Base-by-base conservation (phyloP, 2,797 vertebrate genomes). In the Coreius guichenoti region DNA sequence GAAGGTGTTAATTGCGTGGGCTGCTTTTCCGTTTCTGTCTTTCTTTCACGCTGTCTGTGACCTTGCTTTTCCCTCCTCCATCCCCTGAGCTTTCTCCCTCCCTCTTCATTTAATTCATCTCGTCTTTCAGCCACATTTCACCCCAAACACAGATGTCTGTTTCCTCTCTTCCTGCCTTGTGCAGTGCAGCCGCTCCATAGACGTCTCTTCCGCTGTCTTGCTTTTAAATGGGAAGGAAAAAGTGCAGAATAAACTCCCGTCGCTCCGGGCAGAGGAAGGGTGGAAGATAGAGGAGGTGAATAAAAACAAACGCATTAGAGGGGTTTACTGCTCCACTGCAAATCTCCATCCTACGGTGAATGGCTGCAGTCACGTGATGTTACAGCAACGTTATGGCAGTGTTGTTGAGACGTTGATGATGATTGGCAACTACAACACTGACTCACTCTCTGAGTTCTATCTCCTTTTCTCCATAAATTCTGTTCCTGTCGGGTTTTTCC, bases 1-100 rank as follows among this genome's bases (percentile, higher is more conserved):
- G 84, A 86, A 86, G 82, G 86, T 31, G 78, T 76, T 88, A 86
- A 90, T 84, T 80, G 82, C 65, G 83, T 89, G 83, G 88, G 86
- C 54, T 85, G 65, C 61, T 77, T 72, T 85, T 77, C 31, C 36
- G 51, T 83, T 81, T 47, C 58, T 61, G 19, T 80, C 58, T 82
- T 73, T 87, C 70, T 79, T 67, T 74, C 33, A 87, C 26, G 81
- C 83, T 39, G 33, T 84, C 82, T 49, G 45, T 84, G 81, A 82
- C 87, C 88, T 87, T 80, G 76, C 80, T 78, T 76, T 72, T 65
- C 56, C 39, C 80, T 76, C 43, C 83, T 78, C 78, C 65, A 80
- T 80, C 82, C 47, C 77, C 78, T 54, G 82, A 82, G 65, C 39
- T 77, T 86, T 76, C 86, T 80, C 76, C 63, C 70, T 67, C 82